Evolutionary conservation across 1,140 invertebrate genomes (phyloP).

Genomic region (Ceratina calcarata): DNA sequence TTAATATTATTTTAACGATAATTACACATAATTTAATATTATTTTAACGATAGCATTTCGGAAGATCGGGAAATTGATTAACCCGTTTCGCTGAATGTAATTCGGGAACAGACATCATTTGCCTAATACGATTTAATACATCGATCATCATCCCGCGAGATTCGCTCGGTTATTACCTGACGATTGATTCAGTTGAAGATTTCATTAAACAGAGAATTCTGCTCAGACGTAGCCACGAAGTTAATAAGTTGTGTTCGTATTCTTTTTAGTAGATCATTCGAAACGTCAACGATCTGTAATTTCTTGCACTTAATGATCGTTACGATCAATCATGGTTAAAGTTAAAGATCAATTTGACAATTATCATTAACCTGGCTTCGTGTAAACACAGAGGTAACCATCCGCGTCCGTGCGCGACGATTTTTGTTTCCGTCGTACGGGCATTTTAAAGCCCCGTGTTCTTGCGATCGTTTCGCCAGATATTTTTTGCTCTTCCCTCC

Average conservation of each 20-base stretch:
- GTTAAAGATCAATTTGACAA: neutral
- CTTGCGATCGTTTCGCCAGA: neutral
- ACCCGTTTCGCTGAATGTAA: neutral
- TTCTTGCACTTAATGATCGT: neutral
- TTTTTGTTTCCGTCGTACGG: neutral
- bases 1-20: neutral
- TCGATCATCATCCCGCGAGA: neutral
- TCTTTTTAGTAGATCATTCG: neutral
- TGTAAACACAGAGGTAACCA: neutral
- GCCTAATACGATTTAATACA: neutral
- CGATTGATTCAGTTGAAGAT: too few relatives aligned
- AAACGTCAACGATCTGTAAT: neutral
- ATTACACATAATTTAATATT: neutral
- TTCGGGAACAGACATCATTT: too few relatives aligned
- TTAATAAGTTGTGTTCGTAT: too few relatives aligned
- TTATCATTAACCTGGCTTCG: constrained; percentile 3
- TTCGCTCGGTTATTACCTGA: neutral
- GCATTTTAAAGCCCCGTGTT: neutral
- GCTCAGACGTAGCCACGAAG: too few relatives aligned
- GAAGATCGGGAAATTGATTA: neutral
- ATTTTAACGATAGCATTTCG: neutral
- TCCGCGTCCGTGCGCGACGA: neutral
- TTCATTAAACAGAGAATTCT: too few relatives aligned
- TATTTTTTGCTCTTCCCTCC: constrained; percentile 20
- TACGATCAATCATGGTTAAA: neutral